phyloP scores from a whole-genome alignment of 1,140 invertebrate species.

The Battus philenor region DNA sequence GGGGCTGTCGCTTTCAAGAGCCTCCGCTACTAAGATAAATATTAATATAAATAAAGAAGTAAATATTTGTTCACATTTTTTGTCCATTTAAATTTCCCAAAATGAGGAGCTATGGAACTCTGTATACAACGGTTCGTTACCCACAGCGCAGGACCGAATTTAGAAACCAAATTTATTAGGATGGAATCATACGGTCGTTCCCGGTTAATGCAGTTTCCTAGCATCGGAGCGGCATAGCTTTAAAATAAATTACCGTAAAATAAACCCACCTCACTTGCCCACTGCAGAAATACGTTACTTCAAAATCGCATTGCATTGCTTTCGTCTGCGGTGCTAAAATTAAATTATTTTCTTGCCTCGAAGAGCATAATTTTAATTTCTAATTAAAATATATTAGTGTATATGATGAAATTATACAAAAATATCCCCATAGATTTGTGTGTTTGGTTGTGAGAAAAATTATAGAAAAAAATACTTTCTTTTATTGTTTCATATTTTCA shows the following conservation, averaged over 20 bases:
- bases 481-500: too few species aligned
- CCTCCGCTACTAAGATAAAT: too few species aligned
- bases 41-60: too few species aligned
- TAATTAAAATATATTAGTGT: too few species aligned
- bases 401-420: not conserved
- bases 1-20: too few species aligned
- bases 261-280: slow-evolving; percentile 10
- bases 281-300: slow-evolving; percentile 3
- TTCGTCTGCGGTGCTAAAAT: not conserved
- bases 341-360: too few species aligned
- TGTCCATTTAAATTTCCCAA: too few species aligned
- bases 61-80: too few species aligned
- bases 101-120: too few species aligned
- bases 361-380: not conserved
- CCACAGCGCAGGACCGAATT: not conserved
- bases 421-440: not conserved
- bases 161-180: slow-evolving; percentile 14
- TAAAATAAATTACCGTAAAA: slow-evolving; percentile 17
- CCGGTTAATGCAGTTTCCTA: slow-evolving; percentile 12
- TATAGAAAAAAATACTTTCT: too few species aligned
- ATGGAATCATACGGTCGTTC: slow-evolving; percentile 8
- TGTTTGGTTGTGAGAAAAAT: too few species aligned
- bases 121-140: not conserved
- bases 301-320: slow-evolving; percentile 6
- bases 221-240: slow-evolving; percentile 9